phyloP scores from a whole-genome alignment of 1,140 invertebrate species.

The Drosophila lowei region DNA sequence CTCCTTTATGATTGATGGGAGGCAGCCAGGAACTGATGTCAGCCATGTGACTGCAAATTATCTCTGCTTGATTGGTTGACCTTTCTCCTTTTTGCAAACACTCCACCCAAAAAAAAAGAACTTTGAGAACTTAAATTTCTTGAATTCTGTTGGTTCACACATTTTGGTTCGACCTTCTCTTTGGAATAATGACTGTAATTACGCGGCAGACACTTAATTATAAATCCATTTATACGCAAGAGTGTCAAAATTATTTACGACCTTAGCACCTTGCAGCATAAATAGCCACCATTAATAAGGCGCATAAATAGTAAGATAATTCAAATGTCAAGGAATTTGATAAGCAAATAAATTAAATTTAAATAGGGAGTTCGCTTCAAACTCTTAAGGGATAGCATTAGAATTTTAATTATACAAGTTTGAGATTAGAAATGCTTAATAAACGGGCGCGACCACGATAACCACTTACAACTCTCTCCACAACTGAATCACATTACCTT shows the following conservation, averaged over 20 bases:
- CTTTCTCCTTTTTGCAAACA: slow-evolving; percentile 1
- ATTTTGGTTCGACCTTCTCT: slow-evolving; percentile 26
- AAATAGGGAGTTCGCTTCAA: neutral
- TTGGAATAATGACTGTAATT: slow-evolving; percentile 36
- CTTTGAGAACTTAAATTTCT: slow-evolving; percentile 6
- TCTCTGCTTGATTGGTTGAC: slow-evolving; percentile 22
- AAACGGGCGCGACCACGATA: too few relatives aligned
- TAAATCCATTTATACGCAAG: slow-evolving; percentile 37
- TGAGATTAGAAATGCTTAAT: too few relatives aligned
- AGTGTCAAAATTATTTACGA: slow-evolving; percentile 62
- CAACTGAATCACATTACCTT: too few relatives aligned
- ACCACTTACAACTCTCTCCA: too few relatives aligned
- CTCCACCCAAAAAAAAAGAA: neutral
- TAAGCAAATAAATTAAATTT: slow-evolving; percentile 12
- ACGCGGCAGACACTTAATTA: slow-evolving; percentile 31
- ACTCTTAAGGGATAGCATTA: too few relatives aligned
- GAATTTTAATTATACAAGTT: too few relatives aligned
- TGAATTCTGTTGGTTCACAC: neutral
- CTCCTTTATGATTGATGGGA: slow-evolving; percentile 37
- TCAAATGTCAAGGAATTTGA: neutral
- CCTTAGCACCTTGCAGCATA: too few relatives aligned
- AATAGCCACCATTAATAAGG: slow-evolving; percentile 30
- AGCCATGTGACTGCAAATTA: slow-evolving; percentile 28
- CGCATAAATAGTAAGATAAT: slow-evolving; percentile 27
- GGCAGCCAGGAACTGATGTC: slow-evolving; percentile 6